Evolutionary conservation across 2,797 vertebrate genomes (phyloP).

Genomic region (Leptoclinus maculatus): DNA sequence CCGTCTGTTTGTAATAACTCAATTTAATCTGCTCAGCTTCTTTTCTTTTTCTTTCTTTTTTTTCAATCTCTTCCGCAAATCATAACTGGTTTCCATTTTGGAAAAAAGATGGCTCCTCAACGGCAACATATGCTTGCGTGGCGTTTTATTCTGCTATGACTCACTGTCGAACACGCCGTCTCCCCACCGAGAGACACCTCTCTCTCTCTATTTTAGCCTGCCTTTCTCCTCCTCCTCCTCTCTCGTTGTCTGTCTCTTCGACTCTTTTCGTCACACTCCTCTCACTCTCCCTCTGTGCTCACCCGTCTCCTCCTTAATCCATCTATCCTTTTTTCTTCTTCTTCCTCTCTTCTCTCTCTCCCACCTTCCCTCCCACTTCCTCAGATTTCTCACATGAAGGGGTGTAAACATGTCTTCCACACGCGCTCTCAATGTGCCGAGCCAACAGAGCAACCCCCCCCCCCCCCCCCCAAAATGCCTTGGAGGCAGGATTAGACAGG

Average conservation of each 20-base stretch:
- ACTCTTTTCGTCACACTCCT: constrained; percentile 42
- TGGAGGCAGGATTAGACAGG: constrained; percentile 78
- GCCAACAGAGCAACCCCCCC: constrained; percentile 73
- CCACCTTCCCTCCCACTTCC: constrained; percentile 58
- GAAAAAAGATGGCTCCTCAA: constrained; percentile 70
- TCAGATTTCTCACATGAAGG: constrained; percentile 62
- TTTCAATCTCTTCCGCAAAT: constrained; percentile 41
- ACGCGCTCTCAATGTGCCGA: constrained; percentile 75
- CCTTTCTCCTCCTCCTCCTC: constrained; percentile 37
- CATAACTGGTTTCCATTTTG: constrained; percentile 75
- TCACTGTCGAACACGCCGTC: constrained; percentile 62
- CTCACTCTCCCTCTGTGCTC: constrained; percentile 40
- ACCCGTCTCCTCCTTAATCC: constrained; percentile 35
- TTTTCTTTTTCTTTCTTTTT: constrained; percentile 15
- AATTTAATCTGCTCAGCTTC: constrained; percentile 43
- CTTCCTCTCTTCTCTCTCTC: constrained; percentile 47
- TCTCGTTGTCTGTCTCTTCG: constrained; percentile 53
- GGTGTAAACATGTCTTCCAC: constrained; percentile 77
- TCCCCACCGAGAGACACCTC: constrained; percentile 58
- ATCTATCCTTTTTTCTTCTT: constrained; percentile 36
- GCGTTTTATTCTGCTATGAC: constrained; percentile 76
- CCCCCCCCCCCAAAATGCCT: constrained; percentile 63
- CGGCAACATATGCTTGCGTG: constrained; percentile 73
- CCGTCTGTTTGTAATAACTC: constrained; percentile 62
- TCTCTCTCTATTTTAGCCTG: constrained; percentile 54